Evolutionary conservation across 2,113 vertebrate genomes (phyloP), one percentile per base, ranked within the genome.

Genomic region (Engraulis encrasicolus): DNA sequence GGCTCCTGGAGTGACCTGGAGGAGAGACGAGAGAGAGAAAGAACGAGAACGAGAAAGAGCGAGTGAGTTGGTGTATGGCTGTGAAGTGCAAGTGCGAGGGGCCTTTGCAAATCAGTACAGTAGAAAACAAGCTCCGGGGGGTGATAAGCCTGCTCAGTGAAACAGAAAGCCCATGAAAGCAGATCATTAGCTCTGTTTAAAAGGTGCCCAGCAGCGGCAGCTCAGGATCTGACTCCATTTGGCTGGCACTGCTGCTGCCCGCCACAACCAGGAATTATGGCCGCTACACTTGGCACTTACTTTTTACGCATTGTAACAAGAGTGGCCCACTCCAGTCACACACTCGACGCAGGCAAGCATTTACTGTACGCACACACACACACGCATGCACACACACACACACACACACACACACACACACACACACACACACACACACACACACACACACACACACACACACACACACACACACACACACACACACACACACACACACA

Each of bases 321-420:
- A 31, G 58, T 14, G 23, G 58, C 58, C n/a, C 58, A 66, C 58
- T 66, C 58, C 27, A 0, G 48, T n/a, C 48, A 83, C 12, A 49
- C n/a, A n/a, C n/a, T n/a, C n/a, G n/a, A n/a, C n/a, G n/a, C n/a
- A n/a, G n/a, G n/a, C n/a, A n/a, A n/a, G n/a, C n/a, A n/a, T n/a
- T n/a, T n/a, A n/a, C n/a, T n/a, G n/a, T n/a, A n/a, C n/a, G n/a
- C 31, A 49, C 71, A 83, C 11, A 5, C 81, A 82, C 12, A 12
- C n/a, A 52, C 49, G 45, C 31, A 49, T 48, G 78, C 11, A 5
- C 81, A 82, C 12, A 12, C n/a, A 52, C 49, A n/a, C 31, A 49
- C 71, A 83, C 11, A 5, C 81, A 82, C 12, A 12, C n/a, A 52
- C 49, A n/a, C 31, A 49, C 71, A 83, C 11, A 5, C 81, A 82